phyloP scores from a whole-genome alignment of 2,113 vertebrate species.

The Chinchilla lanigera region DNA sequence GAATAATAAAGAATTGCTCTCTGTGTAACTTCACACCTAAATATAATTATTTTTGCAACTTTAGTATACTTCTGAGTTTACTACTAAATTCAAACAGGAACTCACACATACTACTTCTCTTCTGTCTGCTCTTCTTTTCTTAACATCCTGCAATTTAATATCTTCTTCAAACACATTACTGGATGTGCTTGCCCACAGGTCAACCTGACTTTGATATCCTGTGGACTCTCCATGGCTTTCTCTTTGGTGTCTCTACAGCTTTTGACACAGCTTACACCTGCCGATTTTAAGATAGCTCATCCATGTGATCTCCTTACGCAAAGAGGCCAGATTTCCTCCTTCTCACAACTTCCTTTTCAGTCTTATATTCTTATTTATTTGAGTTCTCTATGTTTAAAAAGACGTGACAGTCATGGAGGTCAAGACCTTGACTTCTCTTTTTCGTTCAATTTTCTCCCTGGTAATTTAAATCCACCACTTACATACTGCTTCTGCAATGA shows the following conservation, averaged over 20 bases:
- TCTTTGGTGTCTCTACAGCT: background rate
- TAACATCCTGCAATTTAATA: background rate
- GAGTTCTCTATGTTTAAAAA: background rate
- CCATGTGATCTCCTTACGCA: too few species aligned
- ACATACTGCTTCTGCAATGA: background rate
- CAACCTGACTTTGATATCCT: background rate
- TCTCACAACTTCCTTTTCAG: background rate
- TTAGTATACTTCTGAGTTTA: background rate
- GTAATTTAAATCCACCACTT: background rate
- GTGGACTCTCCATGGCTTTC: background rate
- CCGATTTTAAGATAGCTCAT: background rate
- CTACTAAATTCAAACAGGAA: background rate
- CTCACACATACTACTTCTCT: background rate
- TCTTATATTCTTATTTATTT: background rate
- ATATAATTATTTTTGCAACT: background rate
- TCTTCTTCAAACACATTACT: background rate
- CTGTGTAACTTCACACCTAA: background rate
- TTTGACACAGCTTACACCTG: background rate
- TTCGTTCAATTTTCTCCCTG: background rate
- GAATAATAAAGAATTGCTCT: background rate
- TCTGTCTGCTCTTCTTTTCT: background rate
- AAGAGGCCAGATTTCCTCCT: background rate
- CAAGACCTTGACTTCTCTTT: background rate
- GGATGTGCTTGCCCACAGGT: background rate
- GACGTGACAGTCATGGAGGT: background rate